Base-by-base conservation (phyloP, 2,797 vertebrate species). In the Myotis pilosus region DNA sequence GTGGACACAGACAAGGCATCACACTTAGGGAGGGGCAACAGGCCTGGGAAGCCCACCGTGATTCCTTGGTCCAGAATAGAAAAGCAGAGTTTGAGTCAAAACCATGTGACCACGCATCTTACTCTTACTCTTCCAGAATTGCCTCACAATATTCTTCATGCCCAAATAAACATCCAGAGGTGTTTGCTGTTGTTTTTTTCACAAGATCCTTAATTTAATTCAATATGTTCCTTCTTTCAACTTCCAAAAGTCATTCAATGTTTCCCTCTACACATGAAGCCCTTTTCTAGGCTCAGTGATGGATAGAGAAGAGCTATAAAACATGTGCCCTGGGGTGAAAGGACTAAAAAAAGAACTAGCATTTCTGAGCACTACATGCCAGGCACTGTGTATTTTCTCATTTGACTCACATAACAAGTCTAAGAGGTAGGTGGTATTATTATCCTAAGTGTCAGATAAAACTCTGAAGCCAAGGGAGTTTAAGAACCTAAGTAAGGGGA, bases 121-220 rank as follows among this genome's bases (percentile, higher is more conserved):
- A 69, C 20, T 74, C 33, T 78, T n/a, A n/a, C n/a, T 87, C 55
- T 84, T n/a, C n/a, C 11, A 64, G 38, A 92, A 94, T 15, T 81
- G 30, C 91, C 38, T 93, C 62, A 87, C 11, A 83, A 9, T 82
- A 49, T 51, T 89, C 76, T 38, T 60, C 20, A 87, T 33, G 8
- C 47, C 47, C 60, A 89, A 84, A 69, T 3, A 87, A 93, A 87
- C 7, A 90, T 36, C 8, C 9, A 66, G 55, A 89, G 19, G 4
- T 72, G 38, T 44, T 28, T 25, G 10, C 60, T 41, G 6, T 41
- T 55, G 23, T 36, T 51, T 81, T n/a, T 81, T 81, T 62, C 12
- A 9, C 81, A 91, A 79, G 22, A 12, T 86, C n/a, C 49, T 95
- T n/a, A 20, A 49, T 92, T 94, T 55, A 85, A 53, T 75, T 38